Base-by-base conservation (phyloP, 2,113 vertebrate genomes). In the Syrmaticus mikado region DNA sequence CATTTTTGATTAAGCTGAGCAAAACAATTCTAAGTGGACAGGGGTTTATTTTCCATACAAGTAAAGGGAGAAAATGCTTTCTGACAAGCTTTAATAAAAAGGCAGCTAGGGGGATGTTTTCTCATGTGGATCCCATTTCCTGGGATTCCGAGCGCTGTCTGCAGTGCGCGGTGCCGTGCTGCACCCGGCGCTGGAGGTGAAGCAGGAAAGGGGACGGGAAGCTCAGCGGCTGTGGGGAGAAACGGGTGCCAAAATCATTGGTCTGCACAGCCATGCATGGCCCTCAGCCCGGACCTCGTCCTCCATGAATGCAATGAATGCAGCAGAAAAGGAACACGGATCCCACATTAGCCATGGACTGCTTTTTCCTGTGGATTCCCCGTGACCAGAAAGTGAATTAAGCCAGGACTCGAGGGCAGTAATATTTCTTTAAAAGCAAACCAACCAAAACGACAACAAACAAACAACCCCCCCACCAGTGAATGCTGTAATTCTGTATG, bases 51-150 rank as follows among this genome's bases (percentile, higher is more conserved):
- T 74, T 13, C 15, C 36, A 15, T 28, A 78, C 13, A 40, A 70
- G 64, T 74, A 82, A 92, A 52, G n/a, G 68, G 16, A 89, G 81
- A 92, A 80, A 83, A 67, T 0, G 1, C 52, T 81, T 90, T 78
- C 46, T 64, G 90, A 83, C 61, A 81, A 84, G 57, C 68, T 93
- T 91, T 92, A 92, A 93, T 95, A 80, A 95, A 84, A 89, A 92
- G 36, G 71, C 64, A 48, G 92, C 89, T 92, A 85, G 82, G 45
- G 85, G 82, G 82, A 89, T 94, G 84, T 95, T 96, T 95, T 95
- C 78, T 94, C 92, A 89, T 61, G 74, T 94, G 95, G 95, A 89
- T 95, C 82, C 89, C 72, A 89, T 94, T 95, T 93, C 89, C 91
- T 73, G 77, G 89, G 92, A 82, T 94, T 93, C 92, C 67, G 40